Conservation (phyloP, 2,797 vertebrate genomes). For the Oryzias sinensis region DNA sequence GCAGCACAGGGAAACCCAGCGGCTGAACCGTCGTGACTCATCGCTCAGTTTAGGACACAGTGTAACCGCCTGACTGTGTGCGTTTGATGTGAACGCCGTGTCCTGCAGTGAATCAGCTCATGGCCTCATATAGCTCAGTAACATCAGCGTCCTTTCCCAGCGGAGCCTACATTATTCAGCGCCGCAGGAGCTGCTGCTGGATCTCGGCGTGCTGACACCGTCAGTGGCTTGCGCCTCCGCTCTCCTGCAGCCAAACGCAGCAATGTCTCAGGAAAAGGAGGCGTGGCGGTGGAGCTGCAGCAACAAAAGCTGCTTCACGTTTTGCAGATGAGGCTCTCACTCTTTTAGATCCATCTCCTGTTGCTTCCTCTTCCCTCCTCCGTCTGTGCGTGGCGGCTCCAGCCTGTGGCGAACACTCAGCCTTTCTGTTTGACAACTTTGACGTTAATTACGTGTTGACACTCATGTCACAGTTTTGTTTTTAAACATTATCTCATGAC, state of each 20-base stretch:
- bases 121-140: conserved; percentile 2
- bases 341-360: no score
- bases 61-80: background rate
- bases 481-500: conserved; percentile 23
- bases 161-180: conserved; percentile 10
- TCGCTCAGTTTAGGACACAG: background rate
- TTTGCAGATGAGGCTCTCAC: no score
- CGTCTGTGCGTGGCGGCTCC: background rate
- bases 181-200: background rate
- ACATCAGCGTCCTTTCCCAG: background rate
- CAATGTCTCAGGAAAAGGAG: background rate
- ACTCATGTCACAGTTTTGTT: conserved; percentile 15
- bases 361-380: background rate
- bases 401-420: background rate
- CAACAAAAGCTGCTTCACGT: no score
- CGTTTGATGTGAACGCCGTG: background rate
- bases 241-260: background rate
- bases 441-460: conserved; percentile 34
- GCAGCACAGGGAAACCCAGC: no score
- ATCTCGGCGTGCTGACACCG: conserved; percentile 1
- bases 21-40: background rate
- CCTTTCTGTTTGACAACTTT: conserved; percentile 8
- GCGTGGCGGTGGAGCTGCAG: no score
- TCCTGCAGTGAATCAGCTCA: conserved; percentile 13
- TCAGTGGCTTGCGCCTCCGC: background rate